Evolutionary conservation across 2,113 vertebrate genomes (phyloP).

Genomic region (Bujurquina vittata): DNA sequence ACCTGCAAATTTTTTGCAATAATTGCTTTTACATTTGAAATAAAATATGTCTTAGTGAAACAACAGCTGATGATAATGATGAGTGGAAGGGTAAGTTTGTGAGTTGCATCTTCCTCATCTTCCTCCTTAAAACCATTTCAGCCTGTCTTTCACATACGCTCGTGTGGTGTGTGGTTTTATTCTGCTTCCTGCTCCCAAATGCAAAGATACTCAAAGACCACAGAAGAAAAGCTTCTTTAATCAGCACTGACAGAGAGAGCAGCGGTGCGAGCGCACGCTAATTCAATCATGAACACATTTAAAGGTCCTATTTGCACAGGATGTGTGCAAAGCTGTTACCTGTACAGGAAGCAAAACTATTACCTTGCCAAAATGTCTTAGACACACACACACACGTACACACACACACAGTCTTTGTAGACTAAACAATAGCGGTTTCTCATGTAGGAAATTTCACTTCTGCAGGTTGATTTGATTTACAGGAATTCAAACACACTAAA

Average conservation of each 20-base stretch:
- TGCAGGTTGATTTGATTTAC: not conserved
- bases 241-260: not conserved
- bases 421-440: slow-evolving; percentile 1
- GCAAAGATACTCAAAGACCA: slow-evolving; percentile 1
- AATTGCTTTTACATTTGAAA: not conserved
- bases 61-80: not conserved
- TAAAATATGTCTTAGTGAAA: not conserved
- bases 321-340: not conserved
- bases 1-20: not conserved
- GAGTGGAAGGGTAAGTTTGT: not conserved
- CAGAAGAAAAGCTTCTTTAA: not conserved
- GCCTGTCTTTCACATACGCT: not conserved
- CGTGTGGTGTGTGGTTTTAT: slow-evolving; percentile 17
- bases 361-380: not conserved
- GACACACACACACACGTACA: not conserved
- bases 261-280: not conserved
- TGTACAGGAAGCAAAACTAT: slow-evolving; percentile 25
- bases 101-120: not conserved
- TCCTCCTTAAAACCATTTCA: not conserved
- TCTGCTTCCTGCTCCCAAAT: slow-evolving; percentile 40
- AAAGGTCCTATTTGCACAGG: not conserved
- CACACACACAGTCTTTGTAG: not conserved
- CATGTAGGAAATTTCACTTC: slow-evolving; percentile 18
- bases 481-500: not conserved
- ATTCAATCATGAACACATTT: not conserved